These are phyloP conservation scores for Mechanitis messenoides DNA, from an alignment of 2,888 invertebrate genomes.

Conservation along the genomic window DNA sequence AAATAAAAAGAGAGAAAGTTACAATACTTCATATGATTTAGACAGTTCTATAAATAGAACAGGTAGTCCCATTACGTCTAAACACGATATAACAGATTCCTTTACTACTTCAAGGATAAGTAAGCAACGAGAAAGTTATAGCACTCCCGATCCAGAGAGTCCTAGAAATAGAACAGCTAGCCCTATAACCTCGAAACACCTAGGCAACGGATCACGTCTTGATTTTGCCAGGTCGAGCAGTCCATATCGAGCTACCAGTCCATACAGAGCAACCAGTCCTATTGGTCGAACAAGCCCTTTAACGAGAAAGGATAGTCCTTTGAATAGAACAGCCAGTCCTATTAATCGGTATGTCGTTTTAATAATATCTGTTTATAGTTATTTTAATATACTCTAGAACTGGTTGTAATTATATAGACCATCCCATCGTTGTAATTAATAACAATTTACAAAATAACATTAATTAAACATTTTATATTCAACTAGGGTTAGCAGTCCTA, in stretches of 20 bases:
- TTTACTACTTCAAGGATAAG: constrained; percentile 62
- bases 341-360: constrained; percentile 61
- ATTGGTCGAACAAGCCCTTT: constrained; percentile 75
- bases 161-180: constrained; percentile 67
- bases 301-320: constrained; percentile 68
- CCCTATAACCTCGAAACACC: constrained; percentile 73
- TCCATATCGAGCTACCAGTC: constrained; percentile 63
- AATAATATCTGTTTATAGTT: constrained; percentile 5
- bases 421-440: background rate
- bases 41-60: constrained; percentile 4
- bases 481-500: constrained; percentile 61
- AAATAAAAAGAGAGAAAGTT: constrained; percentile 55
- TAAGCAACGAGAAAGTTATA: constrained; percentile 52
- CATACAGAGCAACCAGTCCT: constrained; percentile 61
- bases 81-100: constrained; percentile 62
- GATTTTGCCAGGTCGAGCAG: constrained; percentile 67
- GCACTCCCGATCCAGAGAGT: constrained; percentile 64
- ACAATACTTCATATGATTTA: constrained; percentile 24
- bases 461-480: background rate
- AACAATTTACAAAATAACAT: background rate
- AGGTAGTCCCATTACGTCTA: constrained; percentile 1
- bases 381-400: too few relatives aligned
- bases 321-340: constrained; percentile 75
- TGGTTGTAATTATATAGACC: background rate
- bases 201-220: constrained; percentile 69